Evolutionary conservation across 2,113 vertebrate genomes (phyloP).

Genomic region (Chrysemys picta): DNA sequence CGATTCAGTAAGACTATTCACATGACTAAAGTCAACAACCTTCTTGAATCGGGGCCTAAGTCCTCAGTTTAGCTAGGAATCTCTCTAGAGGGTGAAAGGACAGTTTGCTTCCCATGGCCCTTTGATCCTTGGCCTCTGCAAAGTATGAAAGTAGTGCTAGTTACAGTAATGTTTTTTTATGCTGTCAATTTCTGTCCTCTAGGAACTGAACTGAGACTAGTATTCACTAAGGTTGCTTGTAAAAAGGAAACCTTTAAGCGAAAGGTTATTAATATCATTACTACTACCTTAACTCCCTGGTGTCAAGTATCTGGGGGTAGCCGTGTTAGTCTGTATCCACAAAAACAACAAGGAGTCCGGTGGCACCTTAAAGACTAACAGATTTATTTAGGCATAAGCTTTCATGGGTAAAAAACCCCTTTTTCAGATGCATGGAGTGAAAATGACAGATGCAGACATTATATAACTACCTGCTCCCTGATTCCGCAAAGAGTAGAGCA

Average conservation of each 20-base stretch:
- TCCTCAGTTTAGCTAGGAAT: not conserved
- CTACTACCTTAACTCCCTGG: not conserved
- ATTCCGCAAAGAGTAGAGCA: conserved; percentile 21
- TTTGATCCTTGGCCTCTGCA: not conserved
- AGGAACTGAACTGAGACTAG: not conserved
- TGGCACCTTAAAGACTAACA: no score
- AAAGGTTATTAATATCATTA: conserved; percentile 58
- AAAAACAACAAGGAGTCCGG: no score
- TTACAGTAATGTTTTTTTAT: conserved; percentile 31
- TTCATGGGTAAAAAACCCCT: no score
- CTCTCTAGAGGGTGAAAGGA: not conserved
- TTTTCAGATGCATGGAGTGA: no score
- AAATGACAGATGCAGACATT: no score
- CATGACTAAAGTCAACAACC: not conserved
- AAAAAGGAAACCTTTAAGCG: conserved; percentile 28
- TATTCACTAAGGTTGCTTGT: conserved; percentile 19
- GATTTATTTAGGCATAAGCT: no score
- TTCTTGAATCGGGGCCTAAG: not conserved
- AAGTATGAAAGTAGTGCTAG: not conserved
- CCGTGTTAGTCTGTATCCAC: no score
- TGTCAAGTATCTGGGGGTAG: no score
- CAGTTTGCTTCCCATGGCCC: not conserved
- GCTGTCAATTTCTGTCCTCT: conserved; percentile 26
- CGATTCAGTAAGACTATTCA: not conserved
- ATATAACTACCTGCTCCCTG: not conserved